phyloP scores from a whole-genome alignment of 2,797 vertebrate species.

The Mionectes olivaceus region DNA sequence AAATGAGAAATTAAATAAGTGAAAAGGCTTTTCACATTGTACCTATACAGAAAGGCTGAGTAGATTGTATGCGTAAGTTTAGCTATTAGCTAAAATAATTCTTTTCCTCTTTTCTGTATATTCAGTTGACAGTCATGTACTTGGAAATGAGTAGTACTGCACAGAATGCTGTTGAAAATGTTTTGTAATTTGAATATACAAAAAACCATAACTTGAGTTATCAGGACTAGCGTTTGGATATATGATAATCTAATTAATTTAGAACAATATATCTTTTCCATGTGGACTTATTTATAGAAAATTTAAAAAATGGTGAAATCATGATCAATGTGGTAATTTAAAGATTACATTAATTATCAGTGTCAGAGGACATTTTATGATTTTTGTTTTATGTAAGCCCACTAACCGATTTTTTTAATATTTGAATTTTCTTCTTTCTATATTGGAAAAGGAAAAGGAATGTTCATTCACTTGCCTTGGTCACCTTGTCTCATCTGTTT shows the following conservation, averaged over 20 bases:
- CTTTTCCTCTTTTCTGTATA: background rate
- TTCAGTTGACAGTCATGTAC: background rate
- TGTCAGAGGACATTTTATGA: background rate
- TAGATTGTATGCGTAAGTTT: background rate
- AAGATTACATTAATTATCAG: background rate
- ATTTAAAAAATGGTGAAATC: background rate
- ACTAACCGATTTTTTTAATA: background rate
- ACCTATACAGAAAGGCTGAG: background rate
- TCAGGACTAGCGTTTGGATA: background rate
- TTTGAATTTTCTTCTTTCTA: background rate
- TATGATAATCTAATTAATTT: background rate
- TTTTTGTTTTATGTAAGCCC: background rate
- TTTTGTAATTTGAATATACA: conserved; percentile 2
- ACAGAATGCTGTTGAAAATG: background rate
- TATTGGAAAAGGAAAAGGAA: background rate
- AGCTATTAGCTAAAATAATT: conserved; percentile 8
- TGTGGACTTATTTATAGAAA: background rate
- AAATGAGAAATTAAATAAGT: background rate
- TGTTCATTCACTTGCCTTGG: background rate
- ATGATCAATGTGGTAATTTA: background rate
- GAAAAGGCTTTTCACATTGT: background rate
- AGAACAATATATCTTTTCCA: background rate
- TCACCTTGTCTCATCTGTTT: background rate
- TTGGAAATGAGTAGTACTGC: background rate
- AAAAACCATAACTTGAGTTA: conserved; percentile 4